Conservation (phyloP, 2,888 invertebrate genomes). For the Cheilosia vulpina region DNA sequence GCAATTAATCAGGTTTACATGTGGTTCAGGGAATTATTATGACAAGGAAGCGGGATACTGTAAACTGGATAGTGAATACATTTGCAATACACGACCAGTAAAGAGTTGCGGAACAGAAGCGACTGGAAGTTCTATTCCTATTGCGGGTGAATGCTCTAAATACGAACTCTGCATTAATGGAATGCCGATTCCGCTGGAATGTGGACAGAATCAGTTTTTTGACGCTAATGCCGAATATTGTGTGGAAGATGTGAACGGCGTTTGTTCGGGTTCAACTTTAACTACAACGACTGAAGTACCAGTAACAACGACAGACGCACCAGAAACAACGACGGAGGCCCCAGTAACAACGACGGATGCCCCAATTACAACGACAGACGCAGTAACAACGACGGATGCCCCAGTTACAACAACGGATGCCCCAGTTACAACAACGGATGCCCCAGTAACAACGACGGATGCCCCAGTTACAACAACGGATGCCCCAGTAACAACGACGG, state of each 20-base stretch:
- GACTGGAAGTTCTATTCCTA: conserved; percentile 61
- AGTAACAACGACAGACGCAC: neutral
- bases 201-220: conserved; percentile 77
- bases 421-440: neutral
- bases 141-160: conserved; percentile 76
- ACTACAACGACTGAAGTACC: conserved; percentile 39
- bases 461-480: conserved; percentile 15
- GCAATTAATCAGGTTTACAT: conserved; percentile 61
- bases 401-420: conserved; percentile 48
- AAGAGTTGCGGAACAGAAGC: conserved; percentile 22
- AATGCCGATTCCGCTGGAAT: conserved; percentile 75
- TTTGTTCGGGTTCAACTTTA: conserved; percentile 61
- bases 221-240: conserved; percentile 74
- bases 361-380: no score
- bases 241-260: conserved; percentile 74
- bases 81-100: conserved; percentile 13
- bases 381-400: conserved; percentile 14
- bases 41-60: conserved; percentile 51
- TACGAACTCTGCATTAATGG: conserved; percentile 77
- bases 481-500: neutral
- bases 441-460: neutral
- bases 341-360: no score
- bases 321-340: conserved; percentile 2
- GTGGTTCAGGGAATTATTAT: conserved; percentile 76
- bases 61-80: conserved; percentile 16